phyloP scores from a whole-genome alignment of 2,113 vertebrate species.

The Heptranchias perlo region DNA sequence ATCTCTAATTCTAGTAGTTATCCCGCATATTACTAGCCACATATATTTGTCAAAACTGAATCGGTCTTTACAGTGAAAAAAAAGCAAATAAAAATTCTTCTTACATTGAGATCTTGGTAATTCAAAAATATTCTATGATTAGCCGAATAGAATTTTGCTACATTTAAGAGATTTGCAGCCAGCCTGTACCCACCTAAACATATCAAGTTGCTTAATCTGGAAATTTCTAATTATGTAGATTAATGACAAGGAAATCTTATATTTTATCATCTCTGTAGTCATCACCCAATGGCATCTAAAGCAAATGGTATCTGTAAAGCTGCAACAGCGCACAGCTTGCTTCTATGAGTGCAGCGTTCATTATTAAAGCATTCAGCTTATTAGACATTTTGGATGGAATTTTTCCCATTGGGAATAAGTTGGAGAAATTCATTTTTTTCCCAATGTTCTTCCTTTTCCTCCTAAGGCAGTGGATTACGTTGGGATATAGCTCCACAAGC shows the following conservation, averaged over 20 bases:
- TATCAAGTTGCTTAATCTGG: background rate
- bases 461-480: background rate
- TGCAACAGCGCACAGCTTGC: background rate
- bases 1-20: background rate
- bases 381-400: background rate
- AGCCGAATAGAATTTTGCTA: background rate
- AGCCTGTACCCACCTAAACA: background rate
- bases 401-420: background rate
- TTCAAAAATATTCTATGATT: background rate
- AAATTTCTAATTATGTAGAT: background rate
- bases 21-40: background rate
- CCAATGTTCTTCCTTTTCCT: background rate
- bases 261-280: background rate
- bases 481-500: background rate
- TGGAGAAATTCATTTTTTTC: background rate
- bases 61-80: background rate
- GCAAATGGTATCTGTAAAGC: background rate
- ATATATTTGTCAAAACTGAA: conserved; percentile 3
- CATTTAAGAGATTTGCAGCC: background rate
- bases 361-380: background rate
- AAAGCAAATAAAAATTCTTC: background rate
- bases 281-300: background rate
- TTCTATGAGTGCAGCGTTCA: background rate
- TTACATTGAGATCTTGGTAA: background rate
- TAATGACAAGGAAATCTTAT: background rate